These are phyloP conservation scores for Uloborus diversus DNA, from an alignment of 1,140 invertebrate species.

Conservation along the genomic window DNA sequence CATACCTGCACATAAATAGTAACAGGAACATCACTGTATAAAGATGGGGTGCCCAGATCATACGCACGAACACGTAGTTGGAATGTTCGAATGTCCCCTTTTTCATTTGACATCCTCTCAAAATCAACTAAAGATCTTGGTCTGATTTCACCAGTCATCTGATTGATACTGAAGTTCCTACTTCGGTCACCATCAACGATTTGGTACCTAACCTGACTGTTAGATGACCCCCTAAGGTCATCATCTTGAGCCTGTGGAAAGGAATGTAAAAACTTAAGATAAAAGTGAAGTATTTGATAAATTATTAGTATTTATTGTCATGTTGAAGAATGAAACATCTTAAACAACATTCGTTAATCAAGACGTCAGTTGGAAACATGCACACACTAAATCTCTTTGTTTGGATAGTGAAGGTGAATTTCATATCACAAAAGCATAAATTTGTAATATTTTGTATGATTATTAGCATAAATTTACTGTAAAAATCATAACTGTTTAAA, in stretches of 20 bases:
- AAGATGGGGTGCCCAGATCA: slow-evolving; percentile 80
- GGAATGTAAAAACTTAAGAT: too few relatives aligned
- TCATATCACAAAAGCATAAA: too few relatives aligned
- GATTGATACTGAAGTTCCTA: slow-evolving; percentile 84
- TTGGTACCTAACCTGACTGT: slow-evolving; percentile 85
- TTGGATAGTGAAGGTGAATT: too few relatives aligned
- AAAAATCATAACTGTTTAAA: too few relatives aligned
- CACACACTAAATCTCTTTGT: too few relatives aligned
- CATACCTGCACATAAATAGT: slow-evolving; percentile 75
- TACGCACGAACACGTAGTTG: slow-evolving; percentile 80
- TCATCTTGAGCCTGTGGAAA: slow-evolving; percentile 59
- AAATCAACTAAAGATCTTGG: slow-evolving; percentile 80
- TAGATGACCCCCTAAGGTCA: slow-evolving; percentile 75
- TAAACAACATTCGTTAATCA: too few relatives aligned
- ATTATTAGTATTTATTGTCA: too few relatives aligned
- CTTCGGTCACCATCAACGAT: slow-evolving; percentile 77
- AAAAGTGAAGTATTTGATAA: too few relatives aligned
- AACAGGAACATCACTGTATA: slow-evolving; percentile 78
- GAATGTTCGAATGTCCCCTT: slow-evolving; percentile 74
- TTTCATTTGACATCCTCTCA: slow-evolving; percentile 70
- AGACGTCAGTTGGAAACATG: too few relatives aligned
- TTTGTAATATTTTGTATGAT: too few relatives aligned
- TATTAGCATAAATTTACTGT: too few relatives aligned
- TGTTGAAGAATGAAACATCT: too few relatives aligned
- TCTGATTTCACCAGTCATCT: slow-evolving; percentile 75